phyloP scores from a whole-genome alignment of 2,113 vertebrate species.

The Ophthalmolycus amberensis region DNA sequence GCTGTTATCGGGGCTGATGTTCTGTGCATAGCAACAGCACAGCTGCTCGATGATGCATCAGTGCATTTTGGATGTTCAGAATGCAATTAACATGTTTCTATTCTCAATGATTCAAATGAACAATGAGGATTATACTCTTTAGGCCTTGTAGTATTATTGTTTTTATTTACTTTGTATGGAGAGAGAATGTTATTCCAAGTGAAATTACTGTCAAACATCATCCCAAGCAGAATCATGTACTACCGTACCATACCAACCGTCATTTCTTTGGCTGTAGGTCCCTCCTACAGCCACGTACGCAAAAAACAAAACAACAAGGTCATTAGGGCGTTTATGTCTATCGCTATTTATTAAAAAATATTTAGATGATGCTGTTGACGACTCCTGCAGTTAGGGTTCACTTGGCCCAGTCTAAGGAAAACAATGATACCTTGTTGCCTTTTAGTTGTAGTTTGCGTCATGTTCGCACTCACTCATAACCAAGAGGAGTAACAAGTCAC shows the following conservation, averaged over 20 bases:
- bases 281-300: too few species aligned
- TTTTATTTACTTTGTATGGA: neutral
- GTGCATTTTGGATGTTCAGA: neutral
- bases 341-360: neutral
- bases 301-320: neutral
- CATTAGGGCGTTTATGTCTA: neutral
- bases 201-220: neutral
- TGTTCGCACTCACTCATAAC: neutral
- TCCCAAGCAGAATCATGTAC: neutral
- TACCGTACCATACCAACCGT: neutral
- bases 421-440: neutral
- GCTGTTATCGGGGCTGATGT: neutral
- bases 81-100: neutral
- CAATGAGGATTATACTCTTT: neutral
- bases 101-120: neutral
- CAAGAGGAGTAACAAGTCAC: neutral
- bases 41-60: neutral
- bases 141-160: neutral
- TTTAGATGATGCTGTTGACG: neutral
- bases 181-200: too few species aligned
- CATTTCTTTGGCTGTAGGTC: neutral
- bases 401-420: neutral
- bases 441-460: neutral
- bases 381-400: too few species aligned
- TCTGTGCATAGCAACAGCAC: neutral